These are phyloP conservation scores for Muntiacus muntjak DNA, from an alignment of 2,113 vertebrate species.

Conservation along the genomic window DNA sequence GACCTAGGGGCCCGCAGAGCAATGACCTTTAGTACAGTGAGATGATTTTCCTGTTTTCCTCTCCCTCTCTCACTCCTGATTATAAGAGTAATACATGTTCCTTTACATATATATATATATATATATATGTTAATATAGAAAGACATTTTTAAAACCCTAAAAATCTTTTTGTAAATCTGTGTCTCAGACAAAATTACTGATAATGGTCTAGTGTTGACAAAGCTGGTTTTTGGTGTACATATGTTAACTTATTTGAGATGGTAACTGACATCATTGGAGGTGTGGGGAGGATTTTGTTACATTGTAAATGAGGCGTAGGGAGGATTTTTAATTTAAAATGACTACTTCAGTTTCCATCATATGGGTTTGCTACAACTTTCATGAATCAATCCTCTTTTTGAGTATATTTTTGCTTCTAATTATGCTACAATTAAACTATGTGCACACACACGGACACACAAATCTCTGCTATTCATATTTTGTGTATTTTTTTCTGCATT, in stretches of 20 bases:
- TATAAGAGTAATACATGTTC: neutral
- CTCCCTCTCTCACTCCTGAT: neutral
- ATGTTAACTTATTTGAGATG: neutral
- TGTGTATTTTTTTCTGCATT: neutral
- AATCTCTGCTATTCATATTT: neutral
- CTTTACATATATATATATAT: neutral
- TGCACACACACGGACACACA: neutral
- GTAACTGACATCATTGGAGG: neutral
- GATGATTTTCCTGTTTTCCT: neutral
- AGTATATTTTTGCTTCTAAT: conserved; percentile 10
- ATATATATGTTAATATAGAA: neutral
- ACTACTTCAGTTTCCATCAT: neutral
- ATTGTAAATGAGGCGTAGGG: neutral
- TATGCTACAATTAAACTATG: neutral
- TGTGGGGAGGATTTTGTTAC: neutral
- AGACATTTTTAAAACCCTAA: neutral
- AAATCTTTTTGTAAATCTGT: neutral
- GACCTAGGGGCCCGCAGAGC: neutral
- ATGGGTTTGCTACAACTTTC: neutral
- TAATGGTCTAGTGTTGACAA: neutral
- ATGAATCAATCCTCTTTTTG: neutral
- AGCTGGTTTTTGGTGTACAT: neutral
- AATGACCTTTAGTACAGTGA: neutral
- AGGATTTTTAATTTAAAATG: neutral
- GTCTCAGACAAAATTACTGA: neutral